Percentiles rank a stretch among this genome's conserved stretches.
Evolutionary conservation across 2,797 vertebrate species (phyloP).

Genomic region (Sebastes goodei): DNA sequence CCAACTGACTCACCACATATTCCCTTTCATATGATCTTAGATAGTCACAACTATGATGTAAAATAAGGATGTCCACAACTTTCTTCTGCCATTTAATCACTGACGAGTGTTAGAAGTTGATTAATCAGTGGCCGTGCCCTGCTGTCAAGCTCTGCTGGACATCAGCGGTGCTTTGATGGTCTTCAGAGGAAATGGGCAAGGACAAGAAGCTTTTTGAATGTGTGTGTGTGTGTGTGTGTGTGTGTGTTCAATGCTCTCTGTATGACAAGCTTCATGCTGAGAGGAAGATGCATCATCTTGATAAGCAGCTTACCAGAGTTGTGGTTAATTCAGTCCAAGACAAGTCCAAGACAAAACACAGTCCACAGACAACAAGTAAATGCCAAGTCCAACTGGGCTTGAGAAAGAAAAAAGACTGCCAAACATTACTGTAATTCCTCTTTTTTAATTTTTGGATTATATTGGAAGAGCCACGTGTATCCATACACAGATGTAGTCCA

Average conservation of each 20-base stretch:
- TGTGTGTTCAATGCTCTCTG: background rate
- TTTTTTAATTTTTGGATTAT: background rate
- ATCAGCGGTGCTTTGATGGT: conserved; percentile 1
- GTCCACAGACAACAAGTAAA: background rate
- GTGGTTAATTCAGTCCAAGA: background rate
- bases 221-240: background rate
- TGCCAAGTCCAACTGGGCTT: background rate
- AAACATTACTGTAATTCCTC: background rate
- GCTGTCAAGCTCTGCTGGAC: conserved; percentile 14
- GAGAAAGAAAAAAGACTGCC: background rate
- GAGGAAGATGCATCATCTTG: background rate
- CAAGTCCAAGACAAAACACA: background rate
- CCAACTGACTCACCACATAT: background rate
- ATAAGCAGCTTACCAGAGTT: background rate
- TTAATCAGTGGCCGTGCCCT: background rate
- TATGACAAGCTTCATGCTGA: background rate
- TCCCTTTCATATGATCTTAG: background rate
- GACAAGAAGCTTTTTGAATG: conserved; percentile 1
- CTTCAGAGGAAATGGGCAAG: background rate
- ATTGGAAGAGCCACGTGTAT: background rate
- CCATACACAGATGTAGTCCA: background rate
- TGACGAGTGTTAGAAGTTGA: background rate
- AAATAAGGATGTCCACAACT: conserved; percentile 13
- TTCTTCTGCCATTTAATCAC: conserved; percentile 9
- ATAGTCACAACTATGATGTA: background rate